A percentile compares a stretch with the other conserved stretches of the same genome.
phyloP scores from a whole-genome alignment of 2,888 invertebrate species.

The Mythimna ferrago region DNA sequence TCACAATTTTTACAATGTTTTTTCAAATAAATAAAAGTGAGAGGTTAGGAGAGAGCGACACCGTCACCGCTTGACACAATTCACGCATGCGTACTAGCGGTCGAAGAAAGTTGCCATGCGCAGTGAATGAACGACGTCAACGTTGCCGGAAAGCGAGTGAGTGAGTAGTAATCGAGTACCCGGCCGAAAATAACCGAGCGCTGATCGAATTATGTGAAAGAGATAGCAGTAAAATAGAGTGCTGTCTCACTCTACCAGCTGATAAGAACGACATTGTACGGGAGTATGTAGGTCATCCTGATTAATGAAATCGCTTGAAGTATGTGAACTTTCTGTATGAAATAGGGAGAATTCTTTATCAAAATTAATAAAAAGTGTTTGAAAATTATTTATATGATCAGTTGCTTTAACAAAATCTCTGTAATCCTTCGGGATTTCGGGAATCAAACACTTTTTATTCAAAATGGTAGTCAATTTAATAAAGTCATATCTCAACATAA shows the following conservation, averaged over 20 bases:
- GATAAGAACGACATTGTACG: constrained; percentile 54
- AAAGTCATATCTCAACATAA: neutral
- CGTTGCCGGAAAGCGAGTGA: constrained; percentile 59
- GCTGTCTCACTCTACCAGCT: constrained; percentile 57
- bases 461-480: neutral
- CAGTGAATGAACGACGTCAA: constrained; percentile 67
- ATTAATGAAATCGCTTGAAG: constrained; percentile 12
- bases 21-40: constrained; percentile 63
- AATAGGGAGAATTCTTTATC: neutral
- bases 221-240: constrained; percentile 58
- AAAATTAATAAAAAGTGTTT: neutral
- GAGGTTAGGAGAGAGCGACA: constrained; percentile 79
- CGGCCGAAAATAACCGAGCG: constrained; percentile 63
- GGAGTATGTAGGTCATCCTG: constrained; percentile 58
- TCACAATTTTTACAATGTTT: constrained; percentile 45
- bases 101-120: constrained; percentile 86
- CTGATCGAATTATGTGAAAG: constrained; percentile 57
- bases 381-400: too few species aligned
- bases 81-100: constrained; percentile 86
- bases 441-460: neutral
- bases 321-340: neutral
- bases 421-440: neutral
- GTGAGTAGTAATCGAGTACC: constrained; percentile 60
- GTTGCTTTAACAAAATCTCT: neutral
- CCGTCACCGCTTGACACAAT: constrained; percentile 80